Base-by-base conservation (phyloP, 2,113 vertebrate species). In the Hirundichthys speculiger region DNA sequence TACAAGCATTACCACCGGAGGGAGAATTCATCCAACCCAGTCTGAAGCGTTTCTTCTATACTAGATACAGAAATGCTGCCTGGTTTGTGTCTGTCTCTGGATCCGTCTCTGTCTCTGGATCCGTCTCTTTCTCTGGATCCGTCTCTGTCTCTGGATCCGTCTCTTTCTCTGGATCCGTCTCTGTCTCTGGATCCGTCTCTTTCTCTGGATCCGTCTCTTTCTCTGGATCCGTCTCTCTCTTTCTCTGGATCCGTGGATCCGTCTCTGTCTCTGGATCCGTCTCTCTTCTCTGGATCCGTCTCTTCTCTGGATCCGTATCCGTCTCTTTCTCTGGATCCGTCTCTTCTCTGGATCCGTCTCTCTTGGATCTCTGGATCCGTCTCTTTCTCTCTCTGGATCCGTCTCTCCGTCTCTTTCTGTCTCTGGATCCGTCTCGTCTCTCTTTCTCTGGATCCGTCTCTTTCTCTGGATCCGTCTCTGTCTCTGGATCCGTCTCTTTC, bases 1-100 rank as follows among this genome's bases (percentile, higher is more conserved):
- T 88, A 80, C 39, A 11, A 83, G 72, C 56, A 69, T 79, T 79
- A 75, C 81, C 86, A 80, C 86, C 87, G 41, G 72, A 82, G 85
- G 83, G 85, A 70, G 74, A 65, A 80, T 71, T 70, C 64, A 69
- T 75, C 69, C 70, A 83, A 79, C 84, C 79, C 84, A 77, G 57
- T 49, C 10, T 58, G 64, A 71, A 75, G 80, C 71, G 46, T 51
- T 68, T 55, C 59, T 68, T 71, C 41, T 40, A 18, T 69, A 52
- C 41, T 16, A 19, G 49, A 19, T 58, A 59, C 55, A 76, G 45
- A 43, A n/a, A 43, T 15, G 22, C 42, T 11, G 61, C 15, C 45
- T 61, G 59, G 71, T 70, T 64, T 77, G 67, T 69, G 70, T 50
- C 77, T 73, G 77, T 63, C 41, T 43, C 13, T 60, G 68, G 55